Evolutionary conservation across 2,888 invertebrate species (phyloP).

Genomic region (Adelphocoris suturalis): DNA sequence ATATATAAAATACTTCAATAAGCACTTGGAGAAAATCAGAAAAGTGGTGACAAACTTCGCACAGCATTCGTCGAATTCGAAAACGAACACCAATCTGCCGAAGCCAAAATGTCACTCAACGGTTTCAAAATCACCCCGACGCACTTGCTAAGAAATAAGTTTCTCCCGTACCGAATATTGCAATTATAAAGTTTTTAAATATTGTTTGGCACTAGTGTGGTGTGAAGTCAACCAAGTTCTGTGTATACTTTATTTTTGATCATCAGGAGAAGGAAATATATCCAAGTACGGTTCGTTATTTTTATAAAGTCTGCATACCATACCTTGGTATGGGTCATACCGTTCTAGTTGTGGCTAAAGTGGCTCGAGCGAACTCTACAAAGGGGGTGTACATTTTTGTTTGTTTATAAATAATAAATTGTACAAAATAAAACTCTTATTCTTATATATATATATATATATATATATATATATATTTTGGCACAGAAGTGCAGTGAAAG

Average conservation of each 20-base stretch:
- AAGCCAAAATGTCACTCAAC: conserved; percentile 97
- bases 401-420: conserved; percentile 14
- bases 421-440: conserved; percentile 38
- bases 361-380: not conserved
- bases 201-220: not conserved
- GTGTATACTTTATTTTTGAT: not conserved
- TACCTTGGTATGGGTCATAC: not conserved
- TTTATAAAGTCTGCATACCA: not conserved
- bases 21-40: no score
- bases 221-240: not conserved
- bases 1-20: no score
- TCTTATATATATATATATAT: no score
- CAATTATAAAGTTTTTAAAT: not conserved
- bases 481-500: no score
- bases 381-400: conserved; percentile 26
- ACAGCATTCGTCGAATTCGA: conserved; percentile 99
- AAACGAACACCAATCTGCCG: conserved; percentile 94
- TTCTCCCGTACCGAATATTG: not conserved
- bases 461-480: no score
- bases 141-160: conserved; percentile 96
- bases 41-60: no score
- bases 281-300: not conserved
- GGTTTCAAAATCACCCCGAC: conserved; percentile 99
- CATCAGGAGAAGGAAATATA: not conserved
- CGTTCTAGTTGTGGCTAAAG: no score